Evolutionary conservation across 2,888 invertebrate species (phyloP).

Genomic region (Lithosia quadra): DNA sequence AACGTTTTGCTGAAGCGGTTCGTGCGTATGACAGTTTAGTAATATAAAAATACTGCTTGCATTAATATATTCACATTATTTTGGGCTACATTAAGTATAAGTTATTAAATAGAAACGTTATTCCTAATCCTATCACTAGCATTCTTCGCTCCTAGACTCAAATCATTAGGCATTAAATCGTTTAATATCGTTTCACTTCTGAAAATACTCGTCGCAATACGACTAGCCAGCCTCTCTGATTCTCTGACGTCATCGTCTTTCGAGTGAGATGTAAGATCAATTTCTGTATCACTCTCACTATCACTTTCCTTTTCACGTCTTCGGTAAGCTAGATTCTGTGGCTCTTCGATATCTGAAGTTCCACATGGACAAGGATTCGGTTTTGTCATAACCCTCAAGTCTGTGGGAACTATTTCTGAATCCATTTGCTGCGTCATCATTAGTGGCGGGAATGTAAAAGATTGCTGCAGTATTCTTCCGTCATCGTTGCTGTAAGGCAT

Average conservation of each 20-base stretch:
- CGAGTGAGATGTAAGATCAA: slow-evolving; percentile 83
- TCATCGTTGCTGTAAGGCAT: slow-evolving; percentile 71
- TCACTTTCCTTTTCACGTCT: slow-evolving; percentile 71
- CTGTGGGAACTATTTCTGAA: slow-evolving; percentile 76
- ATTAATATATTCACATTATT: neutral
- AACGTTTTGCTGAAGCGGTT: no score
- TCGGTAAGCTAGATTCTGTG: slow-evolving; percentile 78
- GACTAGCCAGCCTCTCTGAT: slow-evolving; percentile 76
- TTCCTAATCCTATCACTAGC: slow-evolving; percentile 68
- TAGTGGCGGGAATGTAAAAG: slow-evolving; percentile 74
- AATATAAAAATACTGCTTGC: neutral
- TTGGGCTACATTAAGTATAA: neutral
- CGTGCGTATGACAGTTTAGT: no score
- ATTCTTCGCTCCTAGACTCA: slow-evolving; percentile 76
- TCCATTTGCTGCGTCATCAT: slow-evolving; percentile 73
- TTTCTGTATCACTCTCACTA: slow-evolving; percentile 83
- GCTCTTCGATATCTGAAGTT: slow-evolving; percentile 65
- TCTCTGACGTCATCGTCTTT: slow-evolving; percentile 83
- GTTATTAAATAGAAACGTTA: slow-evolving; percentile 67
- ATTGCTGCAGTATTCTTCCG: slow-evolving; percentile 71
- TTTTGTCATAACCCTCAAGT: slow-evolving; percentile 73
- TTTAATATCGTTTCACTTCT: slow-evolving; percentile 79
- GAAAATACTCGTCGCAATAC: slow-evolving; percentile 81
- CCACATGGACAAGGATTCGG: slow-evolving; percentile 74
- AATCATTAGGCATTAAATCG: slow-evolving; percentile 82